A percentile compares a stretch with the other conserved stretches of the same genome.
These are phyloP conservation scores for Epirrhoe tristata DNA, from an alignment of 2,888 invertebrate genomes.

Conservation along the genomic window DNA sequence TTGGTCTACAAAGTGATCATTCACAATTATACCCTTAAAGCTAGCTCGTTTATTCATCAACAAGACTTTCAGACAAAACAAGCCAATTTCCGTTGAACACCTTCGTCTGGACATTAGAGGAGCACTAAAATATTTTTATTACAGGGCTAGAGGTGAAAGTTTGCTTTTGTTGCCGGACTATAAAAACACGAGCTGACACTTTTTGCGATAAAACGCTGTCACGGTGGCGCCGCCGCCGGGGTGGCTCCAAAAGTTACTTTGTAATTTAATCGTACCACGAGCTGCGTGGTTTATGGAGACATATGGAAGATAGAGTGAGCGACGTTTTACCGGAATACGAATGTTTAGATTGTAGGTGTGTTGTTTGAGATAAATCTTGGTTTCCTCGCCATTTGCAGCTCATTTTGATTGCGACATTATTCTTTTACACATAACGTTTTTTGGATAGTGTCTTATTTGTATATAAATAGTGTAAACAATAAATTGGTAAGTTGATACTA, in stretches of 20 bases:
- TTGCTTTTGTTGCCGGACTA: conserved; percentile 72
- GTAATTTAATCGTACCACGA: conserved; percentile 65
- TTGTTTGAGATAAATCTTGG: neutral
- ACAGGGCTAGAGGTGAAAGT: conserved; percentile 71
- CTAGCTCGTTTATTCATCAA: neutral
- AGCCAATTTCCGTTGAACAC: conserved; percentile 19
- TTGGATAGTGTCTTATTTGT: neutral
- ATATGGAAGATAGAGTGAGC: conserved; percentile 31
- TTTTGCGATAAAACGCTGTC: conserved; percentile 77
- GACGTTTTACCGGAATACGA: conserved; percentile 2
- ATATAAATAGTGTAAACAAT: neutral
- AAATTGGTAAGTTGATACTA: neutral
- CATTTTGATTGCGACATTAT: neutral
- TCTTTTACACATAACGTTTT: neutral
- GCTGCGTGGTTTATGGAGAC: conserved; percentile 34
- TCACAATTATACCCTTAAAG: neutral
- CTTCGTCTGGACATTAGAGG: conserved; percentile 35
- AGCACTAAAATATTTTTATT: conserved; percentile 71
- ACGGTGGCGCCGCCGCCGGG: conserved; percentile 56
- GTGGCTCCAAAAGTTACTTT: conserved; percentile 54
- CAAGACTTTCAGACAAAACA: conserved; percentile 10
- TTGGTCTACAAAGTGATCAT: neutral
- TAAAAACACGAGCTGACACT: conserved; percentile 76
- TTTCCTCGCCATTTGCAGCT: neutral
- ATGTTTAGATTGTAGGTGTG: neutral